phyloP scores from a whole-genome alignment of 2,888 invertebrate genomes.

The Megaustenia siamemsis region DNA sequence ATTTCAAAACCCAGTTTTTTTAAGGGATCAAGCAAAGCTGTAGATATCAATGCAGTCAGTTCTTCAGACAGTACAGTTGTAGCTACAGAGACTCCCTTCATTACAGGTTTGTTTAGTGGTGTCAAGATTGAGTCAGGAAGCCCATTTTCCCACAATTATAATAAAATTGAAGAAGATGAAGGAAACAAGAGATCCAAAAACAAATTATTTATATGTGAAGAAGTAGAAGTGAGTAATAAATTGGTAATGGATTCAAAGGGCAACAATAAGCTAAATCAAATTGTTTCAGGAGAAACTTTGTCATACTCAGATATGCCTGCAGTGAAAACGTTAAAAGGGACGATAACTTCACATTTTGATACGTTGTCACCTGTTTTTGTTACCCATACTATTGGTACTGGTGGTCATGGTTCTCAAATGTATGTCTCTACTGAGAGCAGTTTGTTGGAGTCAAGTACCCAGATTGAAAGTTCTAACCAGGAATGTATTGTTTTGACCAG shows the following conservation, averaged over 20 bases:
- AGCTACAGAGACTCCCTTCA: slow-evolving; percentile 19
- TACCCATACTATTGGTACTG: neutral
- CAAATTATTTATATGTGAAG: neutral
- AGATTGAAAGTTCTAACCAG: neutral
- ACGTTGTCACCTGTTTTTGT: neutral
- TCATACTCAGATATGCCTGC: neutral
- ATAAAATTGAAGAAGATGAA: neutral
- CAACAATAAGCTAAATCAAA: neutral
- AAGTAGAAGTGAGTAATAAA: neutral
- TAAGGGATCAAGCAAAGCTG: slow-evolving; percentile 1
- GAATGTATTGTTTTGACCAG: neutral
- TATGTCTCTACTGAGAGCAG: neutral
- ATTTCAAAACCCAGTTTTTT: slow-evolving; percentile 12
- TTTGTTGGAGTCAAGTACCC: neutral
- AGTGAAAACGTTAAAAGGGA: neutral
- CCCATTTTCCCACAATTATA: neutral
- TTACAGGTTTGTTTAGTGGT: slow-evolving; percentile 50
- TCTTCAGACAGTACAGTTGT: slow-evolving; percentile 7
- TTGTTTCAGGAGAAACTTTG: neutral
- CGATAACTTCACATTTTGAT: neutral
- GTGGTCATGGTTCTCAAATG: neutral
- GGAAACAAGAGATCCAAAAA: neutral
- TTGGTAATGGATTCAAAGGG: neutral
- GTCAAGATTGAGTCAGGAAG: slow-evolving; percentile 26
- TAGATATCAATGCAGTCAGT: neutral